Conservation (phyloP, 2,888 invertebrate genomes). For the Nysson spinosus region DNA sequence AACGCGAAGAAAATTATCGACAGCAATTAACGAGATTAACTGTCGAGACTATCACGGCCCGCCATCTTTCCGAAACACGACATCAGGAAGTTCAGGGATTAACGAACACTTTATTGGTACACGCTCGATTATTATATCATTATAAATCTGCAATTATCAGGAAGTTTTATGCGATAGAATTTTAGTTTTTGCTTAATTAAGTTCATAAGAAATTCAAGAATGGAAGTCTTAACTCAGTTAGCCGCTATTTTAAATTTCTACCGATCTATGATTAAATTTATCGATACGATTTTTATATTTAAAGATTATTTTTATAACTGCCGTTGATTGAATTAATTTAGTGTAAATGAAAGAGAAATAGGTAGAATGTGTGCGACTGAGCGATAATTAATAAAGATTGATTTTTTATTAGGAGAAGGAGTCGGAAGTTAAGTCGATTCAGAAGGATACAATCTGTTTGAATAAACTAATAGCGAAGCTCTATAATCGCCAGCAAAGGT, state of each 20-base stretch:
- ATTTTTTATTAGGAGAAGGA: conserved; percentile 57
- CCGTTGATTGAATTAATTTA: too few species aligned
- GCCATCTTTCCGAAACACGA: conserved; percentile 67
- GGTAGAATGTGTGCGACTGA: not conserved
- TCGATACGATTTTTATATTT: too few species aligned
- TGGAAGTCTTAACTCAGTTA: too few species aligned
- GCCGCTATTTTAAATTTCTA: too few species aligned
- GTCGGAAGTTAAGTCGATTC: conserved; percentile 54
- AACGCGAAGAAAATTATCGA: conserved; percentile 68
- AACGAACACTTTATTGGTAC: conserved; percentile 27
- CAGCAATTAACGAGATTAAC: conserved; percentile 68
- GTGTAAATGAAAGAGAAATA: too few species aligned
- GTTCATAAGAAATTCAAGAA: too few species aligned
- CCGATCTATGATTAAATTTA: too few species aligned
- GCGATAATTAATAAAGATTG: not conserved
- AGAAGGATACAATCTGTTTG: conserved; percentile 54
- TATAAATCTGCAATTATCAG: too few species aligned
- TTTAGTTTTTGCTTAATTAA: too few species aligned
- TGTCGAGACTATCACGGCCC: conserved; percentile 64
- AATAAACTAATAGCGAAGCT: conserved; percentile 57
- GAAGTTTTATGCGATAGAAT: too few species aligned
- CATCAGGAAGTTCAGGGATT: conserved; percentile 62
- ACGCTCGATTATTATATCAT: not conserved
- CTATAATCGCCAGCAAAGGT: conserved; percentile 56
- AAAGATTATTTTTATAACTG: too few species aligned